Conservation (phyloP, 2,113 vertebrate genomes). For the Anoplopoma fimbria region DNA sequence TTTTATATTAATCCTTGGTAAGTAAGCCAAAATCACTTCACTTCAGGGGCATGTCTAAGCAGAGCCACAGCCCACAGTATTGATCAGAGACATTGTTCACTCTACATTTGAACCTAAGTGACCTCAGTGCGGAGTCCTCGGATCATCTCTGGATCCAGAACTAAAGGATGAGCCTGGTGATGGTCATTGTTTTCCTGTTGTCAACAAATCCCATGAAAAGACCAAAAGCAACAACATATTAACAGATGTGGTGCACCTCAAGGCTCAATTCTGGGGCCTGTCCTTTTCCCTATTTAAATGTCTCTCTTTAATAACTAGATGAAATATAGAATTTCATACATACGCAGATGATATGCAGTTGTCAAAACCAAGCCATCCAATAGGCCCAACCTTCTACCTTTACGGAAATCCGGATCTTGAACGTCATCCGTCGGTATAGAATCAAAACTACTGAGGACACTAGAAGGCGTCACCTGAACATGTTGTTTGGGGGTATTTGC, state of each 20-base stretch:
- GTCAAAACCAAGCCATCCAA: no score
- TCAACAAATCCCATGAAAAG: slow-evolving; percentile 31
- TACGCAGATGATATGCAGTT: no score
- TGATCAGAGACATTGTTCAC: slow-evolving; percentile 63
- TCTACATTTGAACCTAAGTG: neutral
- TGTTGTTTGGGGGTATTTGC: no score
- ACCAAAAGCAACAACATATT: neutral
- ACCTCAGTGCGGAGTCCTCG: neutral
- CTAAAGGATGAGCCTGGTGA: slow-evolving; percentile 41
- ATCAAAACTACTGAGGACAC: no score
- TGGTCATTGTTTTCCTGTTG: neutral
- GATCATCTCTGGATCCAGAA: slow-evolving; percentile 11
- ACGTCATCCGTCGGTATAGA: no score
- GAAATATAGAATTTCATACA: neutral
- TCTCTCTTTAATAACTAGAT: neutral
- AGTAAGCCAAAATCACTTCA: slow-evolving; percentile 85
- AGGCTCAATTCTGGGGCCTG: neutral
- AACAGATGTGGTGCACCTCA: slow-evolving; percentile 14
- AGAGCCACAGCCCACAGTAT: slow-evolving; percentile 60
- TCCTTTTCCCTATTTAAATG: neutral
- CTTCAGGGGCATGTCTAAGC: slow-evolving; percentile 66
- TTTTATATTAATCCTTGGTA: slow-evolving; percentile 99
- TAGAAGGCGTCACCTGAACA: no score
- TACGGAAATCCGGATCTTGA: no score
- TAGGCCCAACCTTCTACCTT: neutral